phyloP scores from a whole-genome alignment of 2,113 vertebrate genomes.

The Rutilus rutilus region DNA sequence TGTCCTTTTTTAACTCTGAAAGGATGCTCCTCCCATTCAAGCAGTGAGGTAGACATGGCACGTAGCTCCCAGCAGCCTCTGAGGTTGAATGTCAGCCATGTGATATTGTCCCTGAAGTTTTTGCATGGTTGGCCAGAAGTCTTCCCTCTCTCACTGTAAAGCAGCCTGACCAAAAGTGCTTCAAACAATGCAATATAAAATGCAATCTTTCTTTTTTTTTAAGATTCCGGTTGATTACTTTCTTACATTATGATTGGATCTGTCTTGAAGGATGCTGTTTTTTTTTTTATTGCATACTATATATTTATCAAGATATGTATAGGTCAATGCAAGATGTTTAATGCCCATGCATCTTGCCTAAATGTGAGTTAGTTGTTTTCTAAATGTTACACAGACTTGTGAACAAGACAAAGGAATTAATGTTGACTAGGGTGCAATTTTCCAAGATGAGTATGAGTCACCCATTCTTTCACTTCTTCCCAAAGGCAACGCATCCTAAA shows the following conservation, averaged over 20 bases:
- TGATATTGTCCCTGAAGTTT: conserved; percentile 13
- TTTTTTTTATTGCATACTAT: neutral
- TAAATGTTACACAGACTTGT: neutral
- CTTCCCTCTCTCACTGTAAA: conserved; percentile 14
- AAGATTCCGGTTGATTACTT: neutral
- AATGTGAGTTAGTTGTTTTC: neutral
- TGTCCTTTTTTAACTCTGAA: conserved; percentile 68
- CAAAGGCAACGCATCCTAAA: neutral
- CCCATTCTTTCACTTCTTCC: neutral
- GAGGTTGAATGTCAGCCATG: conserved; percentile 46
- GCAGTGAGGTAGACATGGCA: neutral
- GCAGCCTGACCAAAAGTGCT: neutral
- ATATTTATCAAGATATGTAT: neutral
- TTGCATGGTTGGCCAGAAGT: conserved; percentile 3
- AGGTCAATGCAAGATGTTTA: neutral
- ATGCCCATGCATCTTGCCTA: neutral
- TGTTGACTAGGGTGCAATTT: neutral
- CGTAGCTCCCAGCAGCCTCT: conserved; percentile 25
- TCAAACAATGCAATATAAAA: neutral
- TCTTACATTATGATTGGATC: neutral
- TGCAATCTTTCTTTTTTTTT: neutral
- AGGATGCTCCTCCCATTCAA: conserved; percentile 33
- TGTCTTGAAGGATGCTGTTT: neutral
- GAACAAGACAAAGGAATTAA: conserved; percentile 7
- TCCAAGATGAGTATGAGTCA: neutral